Evolutionary conservation across 1,140 invertebrate species (phyloP).

Genomic region (Paralvinella palmiformis): DNA sequence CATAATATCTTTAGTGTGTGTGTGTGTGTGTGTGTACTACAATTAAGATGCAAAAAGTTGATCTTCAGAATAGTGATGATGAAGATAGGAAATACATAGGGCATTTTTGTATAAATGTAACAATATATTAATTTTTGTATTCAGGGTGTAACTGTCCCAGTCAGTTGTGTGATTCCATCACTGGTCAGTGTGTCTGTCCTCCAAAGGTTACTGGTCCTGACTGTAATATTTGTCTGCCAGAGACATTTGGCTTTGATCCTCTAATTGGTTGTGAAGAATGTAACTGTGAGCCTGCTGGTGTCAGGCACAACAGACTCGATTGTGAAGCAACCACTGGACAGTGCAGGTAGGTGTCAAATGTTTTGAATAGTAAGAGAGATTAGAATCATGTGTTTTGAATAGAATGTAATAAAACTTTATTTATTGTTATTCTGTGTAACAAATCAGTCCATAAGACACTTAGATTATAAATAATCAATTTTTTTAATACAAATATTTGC

Average conservation of each 20-base stretch:
- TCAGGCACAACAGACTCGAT: conserved; percentile 68
- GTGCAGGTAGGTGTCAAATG: conserved; percentile 69
- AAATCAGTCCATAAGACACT: too few species aligned
- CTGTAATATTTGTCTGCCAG: conserved; percentile 77
- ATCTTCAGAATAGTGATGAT: too few species aligned
- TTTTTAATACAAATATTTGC: too few species aligned
- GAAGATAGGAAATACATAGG: neutral
- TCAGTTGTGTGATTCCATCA: conserved; percentile 45
- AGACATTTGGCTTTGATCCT: conserved; percentile 90
- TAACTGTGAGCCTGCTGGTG: conserved; percentile 78
- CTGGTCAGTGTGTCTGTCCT: conserved; percentile 73
- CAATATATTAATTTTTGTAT: neutral
- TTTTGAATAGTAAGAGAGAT: too few species aligned
- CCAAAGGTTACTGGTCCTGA: conserved; percentile 70
- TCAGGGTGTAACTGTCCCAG: conserved; percentile 49
- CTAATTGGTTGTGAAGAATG: conserved; percentile 94
- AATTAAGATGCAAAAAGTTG: too few species aligned
- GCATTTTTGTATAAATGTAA: neutral
- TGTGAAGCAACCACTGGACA: conserved; percentile 81
- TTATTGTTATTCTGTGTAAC: too few species aligned
- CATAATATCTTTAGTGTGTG: too few species aligned
- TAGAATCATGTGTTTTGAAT: too few species aligned
- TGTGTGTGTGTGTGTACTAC: too few species aligned
- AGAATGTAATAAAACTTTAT: too few species aligned
- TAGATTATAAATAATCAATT: too few species aligned